A percentile compares a stretch with the other conserved stretches of the same genome.
These are phyloP conservation scores for Zygaena filipendulae DNA, from an alignment of 2,888 invertebrate species.

Conservation along the genomic window DNA sequence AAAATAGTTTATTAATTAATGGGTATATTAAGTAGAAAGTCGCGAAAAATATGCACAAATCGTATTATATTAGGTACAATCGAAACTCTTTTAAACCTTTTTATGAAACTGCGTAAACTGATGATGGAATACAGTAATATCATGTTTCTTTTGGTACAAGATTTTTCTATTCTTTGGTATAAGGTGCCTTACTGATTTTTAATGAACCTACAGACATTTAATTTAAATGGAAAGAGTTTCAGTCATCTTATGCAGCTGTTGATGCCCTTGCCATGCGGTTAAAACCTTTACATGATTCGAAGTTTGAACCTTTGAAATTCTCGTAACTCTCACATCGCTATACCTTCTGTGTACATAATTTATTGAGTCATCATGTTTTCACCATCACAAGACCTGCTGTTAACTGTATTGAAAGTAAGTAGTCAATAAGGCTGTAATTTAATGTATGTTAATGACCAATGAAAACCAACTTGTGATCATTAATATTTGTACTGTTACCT, in stretches of 20 bases:
- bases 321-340: no score
- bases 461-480: conserved; percentile 72
- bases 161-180: no score
- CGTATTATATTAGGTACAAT: conserved; percentile 14
- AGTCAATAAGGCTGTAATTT: conserved; percentile 59
- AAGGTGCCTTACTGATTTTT: no score
- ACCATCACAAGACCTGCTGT: conserved; percentile 58
- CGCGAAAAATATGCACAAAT: conserved; percentile 42
- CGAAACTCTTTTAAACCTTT: conserved; percentile 2
- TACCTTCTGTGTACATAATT: conserved; percentile 51
- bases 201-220: no score
- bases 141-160: no score
- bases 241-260: no score
- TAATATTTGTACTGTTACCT: conserved; percentile 72
- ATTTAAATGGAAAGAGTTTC: no score
- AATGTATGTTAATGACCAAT: conserved; percentile 71
- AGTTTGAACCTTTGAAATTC: no score
- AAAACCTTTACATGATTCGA: no score
- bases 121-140: no score
- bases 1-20: conserved; percentile 51
- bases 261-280: no score
- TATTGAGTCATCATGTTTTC: conserved; percentile 40
- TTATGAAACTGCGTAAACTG: no score
- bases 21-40: conserved; percentile 38
- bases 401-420: conserved; percentile 57